Evolutionary conservation across 1,140 invertebrate species (phyloP), one percentile per base, ranked within the genome.

Genomic region (Archegozetes longisetosus): DNA sequence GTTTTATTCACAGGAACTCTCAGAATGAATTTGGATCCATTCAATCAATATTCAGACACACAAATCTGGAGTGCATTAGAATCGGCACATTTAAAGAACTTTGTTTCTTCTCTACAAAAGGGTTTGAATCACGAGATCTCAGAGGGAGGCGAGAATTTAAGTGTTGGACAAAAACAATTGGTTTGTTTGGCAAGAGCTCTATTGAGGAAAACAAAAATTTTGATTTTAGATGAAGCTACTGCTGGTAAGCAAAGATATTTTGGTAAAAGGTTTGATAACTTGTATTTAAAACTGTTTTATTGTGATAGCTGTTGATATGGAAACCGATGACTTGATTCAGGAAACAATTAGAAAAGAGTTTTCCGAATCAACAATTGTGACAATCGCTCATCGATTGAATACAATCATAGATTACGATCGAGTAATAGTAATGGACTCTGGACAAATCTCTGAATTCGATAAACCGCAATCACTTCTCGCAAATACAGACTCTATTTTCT

Each of bases 1-100:
- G 91, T 95, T 70, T 74, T 97, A 47, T 97, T 95, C 72, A 77
- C 77, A 69, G 91, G 90, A 2, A 84, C 81, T 1, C 74, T 97
- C 17, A 75, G 86, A 57, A 84, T 93, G 67, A 98, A 98, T 75
- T 72, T 97, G 40, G 89, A 94, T 74, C 90, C 93, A 0, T 71
- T 83, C 24, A 72, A 75, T 24, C 72, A 79, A 55, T 79, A 80
- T 68, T 69, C 75, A 40, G 90, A 93, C 70, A 69, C 74, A 4
- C 83, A 89, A 68, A 75, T 97, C 55, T 84, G 82, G 79, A 79
- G 78, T 62, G 84, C 85, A 14, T 71, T 96, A 27, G 78, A 82
- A 58, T 82, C 82, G 66, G 89, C 86, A 64, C 81, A 86, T 64
- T 74, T 95, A 48, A 74, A 76, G 32, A 73, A 73, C n/a, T 73